These are phyloP conservation scores for Drosophila nigromelanica DNA, from an alignment of 1,140 invertebrate genomes.

Conservation along the genomic window DNA sequence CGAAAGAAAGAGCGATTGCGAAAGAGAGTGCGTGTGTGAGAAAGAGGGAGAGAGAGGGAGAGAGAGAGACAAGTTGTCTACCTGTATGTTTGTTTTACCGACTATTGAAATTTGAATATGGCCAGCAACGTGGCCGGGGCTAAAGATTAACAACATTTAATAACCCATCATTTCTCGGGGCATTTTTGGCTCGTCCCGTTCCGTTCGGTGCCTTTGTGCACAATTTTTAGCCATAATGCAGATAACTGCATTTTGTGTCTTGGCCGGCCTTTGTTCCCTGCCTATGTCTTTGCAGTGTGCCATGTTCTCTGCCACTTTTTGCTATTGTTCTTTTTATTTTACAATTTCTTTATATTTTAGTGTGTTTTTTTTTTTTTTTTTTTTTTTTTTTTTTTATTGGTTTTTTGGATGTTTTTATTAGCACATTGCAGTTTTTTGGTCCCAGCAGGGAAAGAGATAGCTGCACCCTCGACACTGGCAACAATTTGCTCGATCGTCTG, in stretches of 20 bases:
- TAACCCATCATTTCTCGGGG: slow-evolving; percentile 73
- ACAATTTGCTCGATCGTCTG: slow-evolving; percentile 31
- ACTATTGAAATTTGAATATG: slow-evolving; percentile 73
- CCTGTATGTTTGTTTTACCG: slow-evolving; percentile 16
- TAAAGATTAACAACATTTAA: slow-evolving; percentile 80
- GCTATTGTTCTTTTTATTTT: slow-evolving; percentile 67
- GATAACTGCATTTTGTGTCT: slow-evolving; percentile 75
- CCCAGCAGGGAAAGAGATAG: neutral
- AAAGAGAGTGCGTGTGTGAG: neutral
- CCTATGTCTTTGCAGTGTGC: slow-evolving; percentile 1
- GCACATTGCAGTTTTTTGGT: slow-evolving; percentile 38
- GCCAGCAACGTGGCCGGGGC: slow-evolving; percentile 8
- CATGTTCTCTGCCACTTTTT: slow-evolving; percentile 66
- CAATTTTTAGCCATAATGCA: slow-evolving; percentile 55
- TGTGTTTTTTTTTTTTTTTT: slow-evolving; percentile 31
- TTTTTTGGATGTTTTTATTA: slow-evolving; percentile 46
- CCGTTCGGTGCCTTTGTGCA: slow-evolving; percentile 35
- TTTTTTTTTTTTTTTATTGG: slow-evolving; percentile 66
- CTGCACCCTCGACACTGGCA: neutral
- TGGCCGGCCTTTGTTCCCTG: slow-evolving; percentile 27
- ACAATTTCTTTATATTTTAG: slow-evolving; percentile 54
- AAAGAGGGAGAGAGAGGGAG: neutral
- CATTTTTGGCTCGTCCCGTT: slow-evolving; percentile 40
- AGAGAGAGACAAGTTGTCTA: slow-evolving; percentile 2
- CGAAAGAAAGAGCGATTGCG: neutral